Base-by-base conservation (phyloP, 1,140 invertebrate species). In the Camponotus pennsylvanicus region DNA sequence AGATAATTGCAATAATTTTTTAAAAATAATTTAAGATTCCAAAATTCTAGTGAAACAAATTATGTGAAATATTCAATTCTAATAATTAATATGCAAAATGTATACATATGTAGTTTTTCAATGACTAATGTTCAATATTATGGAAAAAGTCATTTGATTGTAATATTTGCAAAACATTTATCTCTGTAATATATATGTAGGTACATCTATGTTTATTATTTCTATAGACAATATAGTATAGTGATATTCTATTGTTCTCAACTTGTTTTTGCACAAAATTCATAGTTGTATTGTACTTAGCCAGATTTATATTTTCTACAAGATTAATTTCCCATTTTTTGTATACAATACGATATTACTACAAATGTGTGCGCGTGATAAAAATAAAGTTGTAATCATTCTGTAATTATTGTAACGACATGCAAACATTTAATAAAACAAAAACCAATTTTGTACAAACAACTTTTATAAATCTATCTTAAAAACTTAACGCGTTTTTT, bases 391-490 rank as follows among this genome's bases (percentile, higher is more conserved):
- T 67, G 67, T 85, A 64, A 69, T 82, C 67, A 34, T 61, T 59
- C 49, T 79, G 13, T 85, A 77, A 79, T 80, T 69, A 82, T 61
- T 80, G 4, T 71, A 55, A 11, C 6, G 55, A 13, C 84, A 32
- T 59, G n/a, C 57, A 52, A 49, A 18, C 21, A 75, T 89, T 80
- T 18, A 89, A 89, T 89, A 89, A 89, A 89, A 86, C 27, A 27
- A 37, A 34, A 21, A 21, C 8, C 61, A 71, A 67, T 89, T 90
- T 89, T 90, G 18, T 90, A 90, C 32, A 79, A 87, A 78, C 15
- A 73, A 57, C 21, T 78, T 67, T 42, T 45, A 0, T 18, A 59
- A 71, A 40, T 42, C 21, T 45, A 32, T 49, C 27, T 13, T 37
- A 37, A 49, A 37, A 63, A 11, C 64, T 27, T 61, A 18, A 55